Evolutionary conservation across 2,888 invertebrate species (phyloP).

Genomic region (Mesorhabditis sp.): DNA sequence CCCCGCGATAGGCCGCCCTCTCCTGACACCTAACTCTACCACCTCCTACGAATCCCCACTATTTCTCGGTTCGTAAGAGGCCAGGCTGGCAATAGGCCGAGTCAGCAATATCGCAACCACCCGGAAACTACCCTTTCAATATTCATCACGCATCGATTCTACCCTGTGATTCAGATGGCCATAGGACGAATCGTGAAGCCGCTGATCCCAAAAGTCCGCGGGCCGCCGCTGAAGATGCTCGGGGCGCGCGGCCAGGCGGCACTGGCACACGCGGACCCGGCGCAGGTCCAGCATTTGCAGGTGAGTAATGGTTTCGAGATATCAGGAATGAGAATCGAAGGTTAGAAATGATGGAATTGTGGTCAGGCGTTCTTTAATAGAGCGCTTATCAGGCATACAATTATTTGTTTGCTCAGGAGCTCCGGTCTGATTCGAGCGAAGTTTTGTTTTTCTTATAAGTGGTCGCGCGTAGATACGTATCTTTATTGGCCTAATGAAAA

Average conservation of each 20-base stretch:
- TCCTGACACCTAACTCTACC: no score
- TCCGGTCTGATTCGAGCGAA: neutral
- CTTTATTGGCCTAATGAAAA: no score
- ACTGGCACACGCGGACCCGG: neutral
- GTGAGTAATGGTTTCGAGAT: conserved; percentile 6
- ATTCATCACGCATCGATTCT: neutral
- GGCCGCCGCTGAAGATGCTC: conserved; percentile 10
- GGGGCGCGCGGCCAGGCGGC: conserved; percentile 7
- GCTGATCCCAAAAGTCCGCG: neutral
- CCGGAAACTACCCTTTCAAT: neutral
- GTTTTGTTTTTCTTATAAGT: no score
- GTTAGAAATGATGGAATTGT: conserved; percentile 12
- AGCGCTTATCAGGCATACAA: no score
- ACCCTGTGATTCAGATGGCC: no score
- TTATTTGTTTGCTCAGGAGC: neutral
- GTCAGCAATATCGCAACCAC: neutral
- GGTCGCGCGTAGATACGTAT: no score
- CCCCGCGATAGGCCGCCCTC: no score
- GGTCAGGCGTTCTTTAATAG: conserved; percentile 6
- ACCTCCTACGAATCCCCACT: no score
- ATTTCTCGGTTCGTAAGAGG: no score
- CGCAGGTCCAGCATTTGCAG: conserved; percentile 1
- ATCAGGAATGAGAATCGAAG: neutral
- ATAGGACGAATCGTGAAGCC: no score
- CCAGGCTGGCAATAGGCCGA: no score